Base-by-base conservation (phyloP, 2,797 vertebrate species). In the Otus scops region DNA sequence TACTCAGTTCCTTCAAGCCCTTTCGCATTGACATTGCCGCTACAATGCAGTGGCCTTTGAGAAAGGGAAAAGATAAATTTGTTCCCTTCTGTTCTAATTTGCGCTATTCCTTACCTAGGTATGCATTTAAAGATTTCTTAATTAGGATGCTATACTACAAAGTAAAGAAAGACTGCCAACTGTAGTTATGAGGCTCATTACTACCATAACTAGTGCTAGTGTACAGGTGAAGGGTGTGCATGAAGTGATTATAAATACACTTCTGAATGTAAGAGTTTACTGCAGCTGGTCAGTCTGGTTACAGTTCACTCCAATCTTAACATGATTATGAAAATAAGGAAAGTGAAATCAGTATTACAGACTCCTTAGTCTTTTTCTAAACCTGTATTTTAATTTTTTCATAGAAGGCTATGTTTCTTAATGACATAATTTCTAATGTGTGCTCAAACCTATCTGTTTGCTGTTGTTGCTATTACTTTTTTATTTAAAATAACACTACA, bases 21-120 rank as follows among this genome's bases (percentile, higher is more conserved):
- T 43, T 70, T 84, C 0, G 0, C 16, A 6, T 34, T 77, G 38
- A 41, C 5, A 1, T 5, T 76, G 26, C 70, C 1, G 0, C 21
- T 87, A 3, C 36, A 47, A 18, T 32, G 41, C 4, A 10, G 34
- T 27, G 47, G 26, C 34, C 32, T 84, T 86, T 71, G 65, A 60
- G n/a, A 59, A 50, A 68, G 17, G 53, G 34, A 63, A 71, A 24
- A 45, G 14, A 69, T n/a, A 8, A 32, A 6, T 48, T 59, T 38
- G 12, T 71, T 71, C 24, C 8, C 11, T 56, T 73, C 11, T 43
- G 6, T 81, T 81, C 70, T 23, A 6, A 53, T 41, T 65, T 89
- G 22, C 3, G 2, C 27, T 76, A 0, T 24, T 82, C 67, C 45
- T 65, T 81, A 48, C 10, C 26, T 7, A 6, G 21, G 18, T 50